A percentile compares a stretch with the other conserved stretches of the same genome.
Conservation (phyloP, 1,140 invertebrate species). For the Drosophila punjabiensis region DNA sequence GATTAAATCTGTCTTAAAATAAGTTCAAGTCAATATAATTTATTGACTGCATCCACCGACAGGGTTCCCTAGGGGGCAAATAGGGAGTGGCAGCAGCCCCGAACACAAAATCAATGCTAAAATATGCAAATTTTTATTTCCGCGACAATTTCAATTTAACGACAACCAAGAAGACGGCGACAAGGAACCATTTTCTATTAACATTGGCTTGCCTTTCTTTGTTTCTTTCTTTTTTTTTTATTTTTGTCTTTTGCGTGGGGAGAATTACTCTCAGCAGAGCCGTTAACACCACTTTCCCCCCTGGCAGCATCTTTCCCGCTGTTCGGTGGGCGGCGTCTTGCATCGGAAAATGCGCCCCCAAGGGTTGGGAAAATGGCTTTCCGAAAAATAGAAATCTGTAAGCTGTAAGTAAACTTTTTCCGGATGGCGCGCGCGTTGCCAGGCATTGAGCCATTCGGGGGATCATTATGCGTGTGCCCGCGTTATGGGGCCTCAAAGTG, state of each 20-base stretch:
- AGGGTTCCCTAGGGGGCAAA: slow-evolving; percentile 31
- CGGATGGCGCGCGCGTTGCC: slow-evolving; percentile 13
- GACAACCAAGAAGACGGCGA: slow-evolving; percentile 46
- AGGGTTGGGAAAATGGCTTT: slow-evolving; percentile 62
- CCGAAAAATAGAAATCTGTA: slow-evolving; percentile 71
- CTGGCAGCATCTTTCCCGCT: not conserved
- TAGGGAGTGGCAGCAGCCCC: not conserved
- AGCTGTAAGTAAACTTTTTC: slow-evolving; percentile 63
- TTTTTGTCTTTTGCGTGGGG: slow-evolving; percentile 34
- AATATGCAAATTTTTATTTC: slow-evolving; percentile 85
- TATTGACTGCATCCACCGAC: slow-evolving; percentile 72
- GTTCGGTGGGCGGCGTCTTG: slow-evolving; percentile 1
- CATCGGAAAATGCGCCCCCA: slow-evolving; percentile 46
- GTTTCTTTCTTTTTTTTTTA: slow-evolving; percentile 32
- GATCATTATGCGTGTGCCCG: slow-evolving; percentile 78
- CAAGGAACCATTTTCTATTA: slow-evolving; percentile 75
- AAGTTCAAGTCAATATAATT: slow-evolving; percentile 52
- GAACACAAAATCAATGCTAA: slow-evolving; percentile 78
- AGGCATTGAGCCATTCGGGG: slow-evolving; percentile 77
- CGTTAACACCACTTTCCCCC: slow-evolving; percentile 71
- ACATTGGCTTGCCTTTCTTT: too few relatives aligned
- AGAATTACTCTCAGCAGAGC: slow-evolving; percentile 79
- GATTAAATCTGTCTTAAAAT: slow-evolving; percentile 7
- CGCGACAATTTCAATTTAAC: slow-evolving; percentile 85
- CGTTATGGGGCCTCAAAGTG: slow-evolving; percentile 76